These are phyloP conservation scores for Synergus umbraculus DNA, from an alignment of 2,888 invertebrate species.

Conservation along the genomic window DNA sequence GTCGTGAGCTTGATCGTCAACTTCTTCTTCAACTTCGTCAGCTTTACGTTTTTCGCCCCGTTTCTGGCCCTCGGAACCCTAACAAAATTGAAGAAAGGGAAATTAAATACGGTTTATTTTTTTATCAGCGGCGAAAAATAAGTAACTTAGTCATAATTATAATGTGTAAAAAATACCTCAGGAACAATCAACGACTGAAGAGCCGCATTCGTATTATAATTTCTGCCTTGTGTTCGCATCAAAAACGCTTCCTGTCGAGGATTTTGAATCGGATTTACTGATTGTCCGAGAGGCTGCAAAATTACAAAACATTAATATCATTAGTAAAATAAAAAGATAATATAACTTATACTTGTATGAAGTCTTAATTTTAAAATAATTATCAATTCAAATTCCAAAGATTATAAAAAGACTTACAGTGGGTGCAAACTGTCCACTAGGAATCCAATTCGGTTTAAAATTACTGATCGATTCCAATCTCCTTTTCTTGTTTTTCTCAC, in stretches of 20 bases:
- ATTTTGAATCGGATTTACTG: conserved; percentile 81
- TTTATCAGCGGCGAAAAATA: background rate
- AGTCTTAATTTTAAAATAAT: background rate
- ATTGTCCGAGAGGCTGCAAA: conserved; percentile 81
- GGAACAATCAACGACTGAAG: conserved; percentile 79
- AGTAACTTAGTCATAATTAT: background rate
- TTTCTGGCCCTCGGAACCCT: conserved; percentile 57
- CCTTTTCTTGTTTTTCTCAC: conserved; percentile 86
- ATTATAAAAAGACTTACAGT: conserved; percentile 77
- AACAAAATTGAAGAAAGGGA: conserved; percentile 14
- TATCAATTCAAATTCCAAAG: conserved; percentile 42
- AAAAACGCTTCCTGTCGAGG: conserved; percentile 87
- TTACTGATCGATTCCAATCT: conserved; percentile 79
- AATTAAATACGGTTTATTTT: background rate
- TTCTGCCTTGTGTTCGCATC: conserved; percentile 79
- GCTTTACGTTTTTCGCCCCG: conserved; percentile 79
- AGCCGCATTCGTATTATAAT: conserved; percentile 65
- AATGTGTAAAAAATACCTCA: conserved; percentile 63
- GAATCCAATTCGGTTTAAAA: conserved; percentile 84
- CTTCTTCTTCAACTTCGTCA: conserved; percentile 77
- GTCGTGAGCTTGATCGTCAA: conserved; percentile 89
- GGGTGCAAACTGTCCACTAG: conserved; percentile 90
- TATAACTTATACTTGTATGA: background rate
- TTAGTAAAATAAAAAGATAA: background rate
- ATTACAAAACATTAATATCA: conserved; percentile 42